Evolutionary conservation across 2,888 invertebrate species (phyloP), one percentile per base, ranked within the genome.

Genomic region (Macrophya annulata): DNA sequence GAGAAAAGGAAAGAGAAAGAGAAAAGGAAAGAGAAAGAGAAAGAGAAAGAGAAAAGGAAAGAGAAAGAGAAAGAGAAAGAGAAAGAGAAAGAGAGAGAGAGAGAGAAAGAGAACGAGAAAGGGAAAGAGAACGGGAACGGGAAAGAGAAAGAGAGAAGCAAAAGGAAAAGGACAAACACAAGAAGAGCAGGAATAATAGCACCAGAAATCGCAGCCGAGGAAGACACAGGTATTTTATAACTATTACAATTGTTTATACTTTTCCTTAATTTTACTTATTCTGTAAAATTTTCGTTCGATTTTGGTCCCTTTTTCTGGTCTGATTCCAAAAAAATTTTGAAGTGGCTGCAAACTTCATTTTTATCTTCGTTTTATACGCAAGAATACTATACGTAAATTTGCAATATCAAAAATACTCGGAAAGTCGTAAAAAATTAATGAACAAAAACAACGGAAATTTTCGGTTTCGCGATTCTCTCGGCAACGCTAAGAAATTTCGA

Each of bases 1-100:
- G 87, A 21, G 87, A 89, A 9, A 88, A 87, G 9, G 90, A 91
- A 17, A 89, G 86, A 59, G 91, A 90, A 89, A 48, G 90, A 0
- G 90, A 88, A n/a, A 87, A 89, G 0, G 90, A 88, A 21, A 88
- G 89, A 25, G 90, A 90, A 31, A 91, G 90, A 85, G 91, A 92
- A 25, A 88, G 91, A 5, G 90, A 91, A 40, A 87, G 88, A 5
- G 90, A 92, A 68, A 85, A 85, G 84, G 88, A 88, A 4, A 90
- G 89, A 68, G 90, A 90, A 12, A 90, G 89, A 74, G 86, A 88
- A 0, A 89, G 86, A 51, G 91, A 90, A 89, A 48, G 90, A 0
- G 90, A 88, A 21, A 87, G 89, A 0, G 90, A 88, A 31, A 91
- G 90, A 84, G 91, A 92, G 21, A 88, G 91, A 5, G 90, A 91